Evolutionary conservation across 2,113 vertebrate genomes (phyloP).

Genomic region (Hippopotamus amphibius): DNA sequence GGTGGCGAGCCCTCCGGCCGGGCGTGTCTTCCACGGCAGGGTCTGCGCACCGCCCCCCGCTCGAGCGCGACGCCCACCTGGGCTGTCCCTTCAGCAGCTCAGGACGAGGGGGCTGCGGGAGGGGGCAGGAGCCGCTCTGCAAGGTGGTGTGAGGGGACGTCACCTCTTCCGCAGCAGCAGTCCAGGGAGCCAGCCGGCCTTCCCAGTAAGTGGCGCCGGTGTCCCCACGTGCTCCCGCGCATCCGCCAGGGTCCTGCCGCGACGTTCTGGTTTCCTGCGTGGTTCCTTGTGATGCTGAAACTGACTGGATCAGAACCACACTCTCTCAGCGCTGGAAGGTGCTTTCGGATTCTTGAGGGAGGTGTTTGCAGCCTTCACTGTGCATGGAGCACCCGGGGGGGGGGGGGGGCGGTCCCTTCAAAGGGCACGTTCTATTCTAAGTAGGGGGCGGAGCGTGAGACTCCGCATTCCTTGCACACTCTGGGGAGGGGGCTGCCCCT

Average conservation of each 20-base stretch:
- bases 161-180: not conserved
- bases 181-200: not conserved
- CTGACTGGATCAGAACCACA: not conserved
- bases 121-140: fast-evolving
- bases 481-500: not conserved
- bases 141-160: fast-evolving
- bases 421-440: not conserved
- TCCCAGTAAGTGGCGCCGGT: fast-evolving
- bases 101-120: fast-evolving
- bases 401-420: not conserved
- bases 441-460: not conserved
- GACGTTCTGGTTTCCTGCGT: not conserved
- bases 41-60: not conserved
- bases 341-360: not conserved
- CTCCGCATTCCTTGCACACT: not conserved
- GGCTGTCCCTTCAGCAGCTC: not conserved
- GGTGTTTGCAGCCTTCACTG: not conserved
- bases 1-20: too few relatives aligned
- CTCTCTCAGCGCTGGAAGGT: fast-evolving
- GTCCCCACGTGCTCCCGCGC: not conserved
- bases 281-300: not conserved
- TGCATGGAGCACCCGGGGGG: fast-evolving
- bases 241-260: fast-evolving
- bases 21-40: fast-evolving
- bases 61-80: fast-evolving